Conservation (phyloP, 2,888 invertebrate species). For the Drosophila macrospina region DNA sequence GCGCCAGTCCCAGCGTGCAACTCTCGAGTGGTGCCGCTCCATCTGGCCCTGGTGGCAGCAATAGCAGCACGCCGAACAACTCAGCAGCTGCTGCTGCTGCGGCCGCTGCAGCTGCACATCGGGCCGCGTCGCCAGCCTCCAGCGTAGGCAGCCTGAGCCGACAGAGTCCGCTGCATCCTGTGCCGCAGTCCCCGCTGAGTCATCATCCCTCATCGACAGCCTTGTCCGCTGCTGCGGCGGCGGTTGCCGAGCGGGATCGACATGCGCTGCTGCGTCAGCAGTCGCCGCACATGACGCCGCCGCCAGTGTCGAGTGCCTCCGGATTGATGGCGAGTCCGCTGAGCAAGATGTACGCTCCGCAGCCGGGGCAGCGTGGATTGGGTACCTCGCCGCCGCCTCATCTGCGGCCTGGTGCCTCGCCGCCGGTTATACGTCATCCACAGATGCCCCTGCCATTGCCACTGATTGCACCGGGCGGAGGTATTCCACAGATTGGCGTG, state of each 20-base stretch:
- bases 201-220: constrained; percentile 85
- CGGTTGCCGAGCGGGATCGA: constrained; percentile 85
- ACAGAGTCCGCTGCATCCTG: constrained; percentile 85
- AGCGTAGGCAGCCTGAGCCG: constrained; percentile 84
- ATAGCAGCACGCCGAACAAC: constrained; percentile 65
- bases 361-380: constrained; percentile 86
- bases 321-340: constrained; percentile 85
- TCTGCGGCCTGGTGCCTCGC: constrained; percentile 86
- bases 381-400: constrained; percentile 86
- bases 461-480: constrained; percentile 84
- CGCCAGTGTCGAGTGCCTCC: constrained; percentile 85
- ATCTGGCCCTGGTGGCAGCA: constrained; percentile 69
- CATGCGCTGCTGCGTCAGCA: constrained; percentile 85
- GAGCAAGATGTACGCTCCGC: constrained; percentile 86
- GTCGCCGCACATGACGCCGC: constrained; percentile 86
- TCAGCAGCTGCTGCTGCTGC: constrained; percentile 69
- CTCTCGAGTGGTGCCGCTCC: constrained; percentile 67
- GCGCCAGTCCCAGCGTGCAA: constrained; percentile 85
- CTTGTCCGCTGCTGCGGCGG: constrained; percentile 85
- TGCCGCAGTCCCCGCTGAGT: constrained; percentile 85
- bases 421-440: constrained; percentile 87
- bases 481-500: constrained; percentile 86
- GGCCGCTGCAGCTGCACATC: constrained; percentile 82
- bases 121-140: constrained; percentile 84
- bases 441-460: constrained; percentile 85